Conservation (phyloP, 2,888 invertebrate genomes). For the Hydrotaea diabolus region DNA sequence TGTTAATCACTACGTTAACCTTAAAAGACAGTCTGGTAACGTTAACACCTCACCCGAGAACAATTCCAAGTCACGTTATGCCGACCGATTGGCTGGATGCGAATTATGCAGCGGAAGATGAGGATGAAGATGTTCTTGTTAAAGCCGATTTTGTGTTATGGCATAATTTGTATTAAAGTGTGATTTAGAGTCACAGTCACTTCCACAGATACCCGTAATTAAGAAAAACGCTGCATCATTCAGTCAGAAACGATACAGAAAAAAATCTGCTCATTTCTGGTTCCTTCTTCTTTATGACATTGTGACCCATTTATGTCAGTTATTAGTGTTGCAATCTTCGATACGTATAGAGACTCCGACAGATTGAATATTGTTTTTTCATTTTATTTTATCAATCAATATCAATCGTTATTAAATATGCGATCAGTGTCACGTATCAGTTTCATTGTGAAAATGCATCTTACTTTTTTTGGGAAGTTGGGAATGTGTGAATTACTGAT, state of each 20-base stretch:
- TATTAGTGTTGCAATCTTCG: neutral
- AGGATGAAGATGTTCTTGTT: neutral
- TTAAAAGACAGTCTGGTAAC: slow-evolving; percentile 24
- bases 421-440: slow-evolving; percentile 48
- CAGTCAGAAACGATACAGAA: neutral
- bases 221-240: slow-evolving; percentile 25
- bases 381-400: slow-evolving; percentile 52
- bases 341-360: neutral
- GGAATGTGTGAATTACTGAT: neutral
- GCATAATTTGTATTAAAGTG: slow-evolving; percentile 28
- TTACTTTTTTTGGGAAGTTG: neutral
- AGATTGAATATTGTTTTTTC: slow-evolving; percentile 8
- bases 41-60: slow-evolving; percentile 45
- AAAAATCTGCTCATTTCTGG: slow-evolving; percentile 5
- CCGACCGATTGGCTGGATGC: no score
- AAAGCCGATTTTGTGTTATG: slow-evolving; percentile 3
- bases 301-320: slow-evolving; percentile 60
- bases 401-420: slow-evolving; percentile 51
- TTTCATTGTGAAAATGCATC: slow-evolving; percentile 14
- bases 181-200: slow-evolving; percentile 21
- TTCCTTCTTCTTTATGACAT: slow-evolving; percentile 21
- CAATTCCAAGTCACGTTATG: slow-evolving; percentile 19
- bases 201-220: neutral
- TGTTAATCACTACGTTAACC: slow-evolving; percentile 64
- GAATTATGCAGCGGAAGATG: neutral